These are phyloP conservation scores for Brachionus rubens DNA, from an alignment of 1,140 invertebrate genomes.

Conservation along the genomic window DNA sequence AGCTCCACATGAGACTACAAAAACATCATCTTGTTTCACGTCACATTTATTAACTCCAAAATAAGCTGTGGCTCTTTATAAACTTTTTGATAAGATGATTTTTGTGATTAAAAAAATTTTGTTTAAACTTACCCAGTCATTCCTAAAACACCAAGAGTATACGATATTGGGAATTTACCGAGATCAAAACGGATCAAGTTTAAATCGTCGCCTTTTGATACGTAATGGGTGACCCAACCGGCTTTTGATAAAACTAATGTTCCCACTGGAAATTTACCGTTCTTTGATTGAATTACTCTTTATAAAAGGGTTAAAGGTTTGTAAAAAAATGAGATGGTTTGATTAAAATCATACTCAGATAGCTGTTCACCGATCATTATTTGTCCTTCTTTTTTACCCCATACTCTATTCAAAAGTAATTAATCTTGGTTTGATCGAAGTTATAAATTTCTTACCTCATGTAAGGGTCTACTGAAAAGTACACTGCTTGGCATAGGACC, in stretches of 20 bases:
- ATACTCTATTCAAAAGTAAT: conserved; percentile 1
- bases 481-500: conserved; percentile 67
- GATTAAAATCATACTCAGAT: neutral
- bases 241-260: conserved; percentile 64
- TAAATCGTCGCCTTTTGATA: conserved; percentile 47
- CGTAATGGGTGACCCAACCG: conserved; percentile 66
- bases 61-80: conserved; percentile 68
- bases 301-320: no score
- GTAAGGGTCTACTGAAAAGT: conserved; percentile 70
- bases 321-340: neutral
- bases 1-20: conserved; percentile 64
- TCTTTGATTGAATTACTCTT: conserved; percentile 64
- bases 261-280: conserved; percentile 65
- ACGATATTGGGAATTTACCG: conserved; percentile 63
- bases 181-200: conserved; percentile 61
- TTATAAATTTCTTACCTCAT: conserved; percentile 61
- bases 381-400: conserved; percentile 47
- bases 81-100: no score
- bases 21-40: conserved; percentile 68
- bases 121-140: conserved; percentile 64
- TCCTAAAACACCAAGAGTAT: conserved; percentile 65
- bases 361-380: conserved; percentile 43
- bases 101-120: no score
- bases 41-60: conserved; percentile 70
- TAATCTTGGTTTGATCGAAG: neutral